Evolutionary conservation across 2,113 vertebrate genomes (phyloP), one percentile per base, ranked within the genome.

Genomic region (Pseudopodoces humilis): DNA sequence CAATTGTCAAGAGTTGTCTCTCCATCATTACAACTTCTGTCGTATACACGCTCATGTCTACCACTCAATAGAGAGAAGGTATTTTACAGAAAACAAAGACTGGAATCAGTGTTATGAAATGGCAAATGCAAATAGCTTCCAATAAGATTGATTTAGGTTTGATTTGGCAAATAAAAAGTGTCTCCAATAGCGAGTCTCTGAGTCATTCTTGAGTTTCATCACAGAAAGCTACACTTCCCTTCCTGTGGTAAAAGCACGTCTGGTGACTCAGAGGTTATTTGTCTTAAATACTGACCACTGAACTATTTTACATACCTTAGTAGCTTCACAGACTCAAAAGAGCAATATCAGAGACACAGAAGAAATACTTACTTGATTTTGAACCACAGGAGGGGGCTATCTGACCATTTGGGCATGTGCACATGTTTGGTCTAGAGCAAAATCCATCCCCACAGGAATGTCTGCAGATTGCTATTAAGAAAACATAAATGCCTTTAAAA

Each of bases 351-450:
- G 76, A 87, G 41, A 60, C 22, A 81, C 16, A 69, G 49, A 74
- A 75, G 55, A 81, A 96, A 96, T 86, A 98, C 98, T 98, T 95
- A 99, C 99, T 98, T 98, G 99, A 99, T 97, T 99, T 99, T 96
- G 99, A 99, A 95, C 99, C 99, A 97, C 99, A 99, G 97, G 99
- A 99, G 84, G 98, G 97, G 86, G 99, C 95, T 92, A 99, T 99
- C 98, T 99, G 99, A 97, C 99, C 99, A 74, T 93, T 99, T 67
- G 99, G 99, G 94, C 99, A 99, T 79, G 99, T 99, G 98, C 99
- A 99, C 98, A 99, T 99, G 98, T 99, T 99, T 96, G 99, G 99
- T 98, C 99, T 99, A 95, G 99, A 99, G 97, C 99, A 99, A 97
- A 99, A 99, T 94, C 99, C 99, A 93, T 99, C 99, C 95, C 99